Conservation (phyloP, 2,113 vertebrate genomes). For the Crypturellus undulatus region DNA sequence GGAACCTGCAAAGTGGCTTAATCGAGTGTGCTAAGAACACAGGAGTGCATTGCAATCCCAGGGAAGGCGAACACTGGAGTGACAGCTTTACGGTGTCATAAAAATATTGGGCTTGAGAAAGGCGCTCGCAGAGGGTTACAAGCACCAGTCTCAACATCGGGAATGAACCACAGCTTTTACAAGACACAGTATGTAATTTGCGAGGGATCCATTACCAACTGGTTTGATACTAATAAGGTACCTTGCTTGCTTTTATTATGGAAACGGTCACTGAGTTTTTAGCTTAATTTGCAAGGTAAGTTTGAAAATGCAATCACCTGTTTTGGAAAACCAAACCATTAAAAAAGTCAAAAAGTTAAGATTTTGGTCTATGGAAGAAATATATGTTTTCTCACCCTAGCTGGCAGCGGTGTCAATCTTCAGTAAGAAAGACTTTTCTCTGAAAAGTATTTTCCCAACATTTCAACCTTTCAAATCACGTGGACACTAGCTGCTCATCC, state of each 20-base stretch:
- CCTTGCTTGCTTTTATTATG: conserved; percentile 39
- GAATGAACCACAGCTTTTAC: conserved; percentile 45
- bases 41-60: neutral
- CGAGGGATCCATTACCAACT: conserved; percentile 2
- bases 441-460: neutral
- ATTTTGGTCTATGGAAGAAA: neutral
- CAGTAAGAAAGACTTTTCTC: neutral
- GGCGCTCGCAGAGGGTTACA: neutral
- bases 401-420: neutral
- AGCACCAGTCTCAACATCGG: neutral
- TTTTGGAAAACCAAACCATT: conserved; percentile 29
- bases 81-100: neutral
- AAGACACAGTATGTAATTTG: conserved; percentile 33
- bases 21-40: neutral
- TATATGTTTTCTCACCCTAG: neutral
- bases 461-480: neutral
- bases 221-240: neutral
- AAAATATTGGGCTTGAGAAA: neutral
- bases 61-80: neutral
- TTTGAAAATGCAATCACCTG: conserved; percentile 10
- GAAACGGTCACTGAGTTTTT: neutral
- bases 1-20: neutral
- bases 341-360: neutral
- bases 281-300: conserved; percentile 41
- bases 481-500: neutral